Conservation (phyloP, 2,888 invertebrate genomes). For the Callyntrura guangdongensis region DNA sequence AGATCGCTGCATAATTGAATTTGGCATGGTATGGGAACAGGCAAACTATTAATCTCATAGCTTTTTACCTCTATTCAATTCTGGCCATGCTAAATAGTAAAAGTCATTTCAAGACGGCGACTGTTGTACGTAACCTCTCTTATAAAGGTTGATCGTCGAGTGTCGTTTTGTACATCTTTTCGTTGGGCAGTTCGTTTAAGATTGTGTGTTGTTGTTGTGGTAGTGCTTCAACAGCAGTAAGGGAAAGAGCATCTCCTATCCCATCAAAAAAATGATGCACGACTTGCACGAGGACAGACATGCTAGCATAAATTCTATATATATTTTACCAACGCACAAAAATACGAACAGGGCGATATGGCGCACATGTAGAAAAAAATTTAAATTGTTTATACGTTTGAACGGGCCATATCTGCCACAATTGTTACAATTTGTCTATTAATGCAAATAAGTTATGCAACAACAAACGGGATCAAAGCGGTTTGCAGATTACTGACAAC, state of each 20-base stretch:
- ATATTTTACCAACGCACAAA: too few relatives aligned
- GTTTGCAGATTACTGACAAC: background rate
- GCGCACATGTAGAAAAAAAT: too few relatives aligned
- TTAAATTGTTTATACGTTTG: background rate
- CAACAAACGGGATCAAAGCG: conserved; percentile 42
- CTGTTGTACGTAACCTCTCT: background rate
- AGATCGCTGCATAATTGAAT: conserved; percentile 70
- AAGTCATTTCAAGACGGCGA: conserved; percentile 19
- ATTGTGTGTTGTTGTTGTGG: background rate
- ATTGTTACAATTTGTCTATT: background rate
- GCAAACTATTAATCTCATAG: conserved; percentile 61
- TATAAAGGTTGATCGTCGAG: too few relatives aligned
- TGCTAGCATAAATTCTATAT: background rate
- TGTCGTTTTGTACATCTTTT: too few relatives aligned
- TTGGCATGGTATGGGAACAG: conserved; percentile 73
- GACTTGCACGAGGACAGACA: background rate
- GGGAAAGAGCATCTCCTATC: background rate
- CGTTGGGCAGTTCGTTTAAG: background rate
- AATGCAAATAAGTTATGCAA: conserved; percentile 28
- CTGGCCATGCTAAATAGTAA: background rate
- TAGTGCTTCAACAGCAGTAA: background rate
- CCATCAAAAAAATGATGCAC: conserved; percentile 5
- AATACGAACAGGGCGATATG: too few relatives aligned
- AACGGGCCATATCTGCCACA: background rate
- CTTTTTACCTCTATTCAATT: conserved; percentile 27